Base-by-base conservation (phyloP, 2,113 vertebrate genomes). In the Cervus canadensis region DNA sequence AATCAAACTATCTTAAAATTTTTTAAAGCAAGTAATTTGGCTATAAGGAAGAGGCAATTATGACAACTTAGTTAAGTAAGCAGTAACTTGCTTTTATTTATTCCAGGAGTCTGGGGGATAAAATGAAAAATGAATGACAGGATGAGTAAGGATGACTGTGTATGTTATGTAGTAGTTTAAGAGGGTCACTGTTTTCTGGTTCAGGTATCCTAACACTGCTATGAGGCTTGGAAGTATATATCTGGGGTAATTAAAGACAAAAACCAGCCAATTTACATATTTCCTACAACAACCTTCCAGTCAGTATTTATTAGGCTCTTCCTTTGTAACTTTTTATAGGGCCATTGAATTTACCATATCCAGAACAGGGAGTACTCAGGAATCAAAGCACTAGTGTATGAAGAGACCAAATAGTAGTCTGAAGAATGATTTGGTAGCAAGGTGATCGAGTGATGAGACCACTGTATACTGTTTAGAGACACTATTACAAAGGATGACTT, bases 51-150 rank as follows among this genome's bases (percentile, higher is more conserved):
- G 30, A 74, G 9, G 54, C 36, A 93, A 79, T 50, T 84, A 52
- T 88, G 82, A 40, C 60, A 88, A 84, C 3, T 74, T 84, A 88
- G 8, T 92, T 83, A 79, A 96, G 28, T 60, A 84, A 83, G 48
- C 50, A 84, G 6, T 89, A 74, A 87, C 23, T 97, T 89, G n/a
- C 16, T 93, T 96, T 87, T 71, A 33, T 91, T 94, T 98, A 86
- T 87, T 87, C 76, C 26, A 96, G 9, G 4, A 7, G 19, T 59
- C 54, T 87, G 33, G 88, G 36, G 28, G n/a, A 74, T 81, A 85
- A 96, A 79, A 87, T 48, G 74, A 90, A 83, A 95, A 91, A 57
- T 86, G 33, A 91, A 50, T 95, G 59, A 50, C 30, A 19, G 26
- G 52, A 26, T 89, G 19, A 71, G 36, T 59, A 94, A 64, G 81